Conservation (phyloP, 1,140 invertebrate species). For the Drosophila gunungcola region DNA sequence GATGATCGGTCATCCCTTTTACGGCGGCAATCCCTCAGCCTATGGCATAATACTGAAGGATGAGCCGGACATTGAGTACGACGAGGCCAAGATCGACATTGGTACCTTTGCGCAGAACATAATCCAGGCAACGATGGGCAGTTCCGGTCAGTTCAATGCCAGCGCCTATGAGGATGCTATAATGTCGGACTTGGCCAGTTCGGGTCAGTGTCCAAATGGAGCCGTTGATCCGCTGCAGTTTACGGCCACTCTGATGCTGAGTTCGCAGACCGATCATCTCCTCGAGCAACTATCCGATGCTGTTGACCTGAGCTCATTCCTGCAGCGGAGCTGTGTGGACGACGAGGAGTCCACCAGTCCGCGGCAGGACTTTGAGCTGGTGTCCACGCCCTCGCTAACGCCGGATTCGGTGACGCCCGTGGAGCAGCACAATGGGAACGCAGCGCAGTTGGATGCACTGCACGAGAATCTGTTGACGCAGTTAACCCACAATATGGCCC, state of each 20-base stretch:
- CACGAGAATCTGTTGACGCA: constrained; percentile 87
- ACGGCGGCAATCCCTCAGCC: constrained; percentile 90
- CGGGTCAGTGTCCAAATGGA: constrained; percentile 65
- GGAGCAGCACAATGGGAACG: constrained; percentile 85
- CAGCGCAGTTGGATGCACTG: constrained; percentile 87
- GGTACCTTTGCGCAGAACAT: constrained; percentile 84
- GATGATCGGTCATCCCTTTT: constrained; percentile 88
- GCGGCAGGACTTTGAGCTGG: constrained; percentile 85
- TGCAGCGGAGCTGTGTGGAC: constrained; percentile 88
- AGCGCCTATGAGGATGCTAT: constrained; percentile 90
- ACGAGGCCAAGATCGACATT: constrained; percentile 89
- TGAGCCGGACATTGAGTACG: constrained; percentile 91
- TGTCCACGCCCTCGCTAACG: constrained; percentile 87
- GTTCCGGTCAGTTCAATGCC: constrained; percentile 85
- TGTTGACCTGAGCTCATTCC: constrained; percentile 89
- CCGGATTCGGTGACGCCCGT: constrained; percentile 88
- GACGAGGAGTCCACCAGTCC: constrained; percentile 85
- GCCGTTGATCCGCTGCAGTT: constrained; percentile 92
- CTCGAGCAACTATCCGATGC: constrained; percentile 90
- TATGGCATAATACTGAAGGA: constrained; percentile 92
- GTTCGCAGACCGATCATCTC: constrained; percentile 90
- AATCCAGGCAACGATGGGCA: constrained; percentile 85
- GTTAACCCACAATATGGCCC: constrained; percentile 85
- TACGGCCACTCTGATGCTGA: constrained; percentile 91
- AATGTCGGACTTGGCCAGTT: constrained; percentile 91